A percentile compares a stretch with the other conserved stretches of the same genome.
phyloP scores from a whole-genome alignment of 1,140 invertebrate genomes.

The Brachionus sp. region DNA sequence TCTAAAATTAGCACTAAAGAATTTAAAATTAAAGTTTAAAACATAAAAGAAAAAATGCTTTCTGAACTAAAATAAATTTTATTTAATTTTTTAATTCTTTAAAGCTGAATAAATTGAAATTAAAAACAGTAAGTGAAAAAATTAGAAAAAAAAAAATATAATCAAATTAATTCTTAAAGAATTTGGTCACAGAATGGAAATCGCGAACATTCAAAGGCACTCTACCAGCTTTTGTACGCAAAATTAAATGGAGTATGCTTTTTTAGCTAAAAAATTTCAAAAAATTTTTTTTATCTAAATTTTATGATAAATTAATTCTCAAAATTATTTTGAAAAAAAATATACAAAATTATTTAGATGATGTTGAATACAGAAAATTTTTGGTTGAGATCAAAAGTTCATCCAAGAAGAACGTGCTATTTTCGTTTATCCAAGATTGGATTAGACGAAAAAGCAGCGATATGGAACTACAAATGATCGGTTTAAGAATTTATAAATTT shows the following conservation, averaged over 20 bases:
- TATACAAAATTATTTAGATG: neutral
- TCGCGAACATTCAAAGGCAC: slow-evolving; percentile 10
- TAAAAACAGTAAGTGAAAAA: slow-evolving; percentile 1
- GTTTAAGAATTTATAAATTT: slow-evolving; percentile 25
- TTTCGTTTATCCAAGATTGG: slow-evolving; percentile 45
- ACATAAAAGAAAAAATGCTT: no score
- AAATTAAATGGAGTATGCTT: slow-evolving; percentile 38
- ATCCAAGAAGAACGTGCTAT: neutral
- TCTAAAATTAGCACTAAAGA: no score
- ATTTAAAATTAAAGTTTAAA: no score
- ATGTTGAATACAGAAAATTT: slow-evolving; percentile 37
- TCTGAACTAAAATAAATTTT: neutral
- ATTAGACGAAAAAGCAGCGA: slow-evolving; percentile 31
- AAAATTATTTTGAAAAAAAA: neutral
- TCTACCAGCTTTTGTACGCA: neutral
- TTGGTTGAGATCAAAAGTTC: neutral
- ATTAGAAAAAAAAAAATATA: no score
- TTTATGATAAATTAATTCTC: neutral
- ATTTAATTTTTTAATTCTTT: neutral
- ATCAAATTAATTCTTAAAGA: no score
- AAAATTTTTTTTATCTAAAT: neutral
- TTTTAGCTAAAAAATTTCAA: no score
- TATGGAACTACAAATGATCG: slow-evolving; percentile 21
- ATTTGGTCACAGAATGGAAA: slow-evolving; percentile 27
- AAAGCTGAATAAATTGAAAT: neutral